phyloP scores from a whole-genome alignment of 1,140 invertebrate species.

The Zaprionus africanus region DNA sequence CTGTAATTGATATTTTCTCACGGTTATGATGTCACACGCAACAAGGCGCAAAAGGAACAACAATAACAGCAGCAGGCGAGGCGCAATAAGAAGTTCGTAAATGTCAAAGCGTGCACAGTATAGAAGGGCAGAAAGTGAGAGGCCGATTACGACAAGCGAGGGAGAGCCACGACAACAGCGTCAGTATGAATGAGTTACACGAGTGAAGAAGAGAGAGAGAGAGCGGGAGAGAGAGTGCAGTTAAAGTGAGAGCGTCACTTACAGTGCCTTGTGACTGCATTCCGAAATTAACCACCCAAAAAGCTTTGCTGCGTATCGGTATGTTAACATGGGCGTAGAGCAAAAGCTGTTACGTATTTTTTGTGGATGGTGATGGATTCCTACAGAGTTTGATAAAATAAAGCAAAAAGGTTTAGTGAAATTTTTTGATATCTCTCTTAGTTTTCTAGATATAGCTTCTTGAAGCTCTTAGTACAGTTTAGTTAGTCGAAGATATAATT shows the following conservation, averaged over 20 bases:
- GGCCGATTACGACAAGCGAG: background rate
- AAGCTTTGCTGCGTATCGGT: conserved; percentile 39
- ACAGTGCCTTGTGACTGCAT: conserved; percentile 14
- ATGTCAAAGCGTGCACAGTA: conserved; percentile 40
- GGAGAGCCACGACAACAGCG: background rate
- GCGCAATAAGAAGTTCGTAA: conserved; percentile 51
- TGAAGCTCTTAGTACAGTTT: too few species aligned
- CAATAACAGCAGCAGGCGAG: conserved; percentile 31
- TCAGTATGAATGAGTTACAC: conserved; percentile 34
- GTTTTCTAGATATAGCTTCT: too few species aligned
- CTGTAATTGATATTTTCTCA: conserved; percentile 68
- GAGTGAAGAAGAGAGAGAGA: background rate
- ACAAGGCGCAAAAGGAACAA: conserved; percentile 47
- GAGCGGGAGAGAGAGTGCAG: conserved; percentile 11
- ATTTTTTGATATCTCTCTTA: too few species aligned
- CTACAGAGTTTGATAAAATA: too few species aligned
- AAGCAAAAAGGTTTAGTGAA: too few species aligned
- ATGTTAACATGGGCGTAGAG: conserved; percentile 15
- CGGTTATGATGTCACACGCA: conserved; percentile 71
- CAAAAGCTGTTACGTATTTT: background rate
- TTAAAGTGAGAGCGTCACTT: conserved; percentile 4
- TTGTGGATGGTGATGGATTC: too few species aligned
- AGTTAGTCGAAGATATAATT: too few species aligned
- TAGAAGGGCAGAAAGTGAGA: conserved; percentile 17
- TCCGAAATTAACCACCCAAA: conserved; percentile 27